These are phyloP conservation scores for Collichthys lucidus DNA, from an alignment of 2,113 vertebrate genomes.

Conservation along the genomic window DNA sequence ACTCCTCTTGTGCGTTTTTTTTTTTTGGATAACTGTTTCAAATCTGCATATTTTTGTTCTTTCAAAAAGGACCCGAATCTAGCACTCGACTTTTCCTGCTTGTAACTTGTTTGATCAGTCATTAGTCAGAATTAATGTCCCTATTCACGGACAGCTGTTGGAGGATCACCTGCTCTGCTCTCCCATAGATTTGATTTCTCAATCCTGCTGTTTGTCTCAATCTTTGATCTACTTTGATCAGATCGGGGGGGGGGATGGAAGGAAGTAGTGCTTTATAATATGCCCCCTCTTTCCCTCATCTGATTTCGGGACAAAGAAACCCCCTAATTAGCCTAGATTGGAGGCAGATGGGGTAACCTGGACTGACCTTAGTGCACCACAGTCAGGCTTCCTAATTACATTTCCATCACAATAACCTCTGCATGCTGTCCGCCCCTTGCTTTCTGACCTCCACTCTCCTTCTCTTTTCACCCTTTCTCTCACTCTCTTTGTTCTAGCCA, in stretches of 20 bases:
- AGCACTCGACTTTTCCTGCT: background rate
- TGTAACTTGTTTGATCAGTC: slow-evolving; percentile 2
- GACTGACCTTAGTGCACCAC: slow-evolving; percentile 79
- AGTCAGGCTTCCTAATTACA: slow-evolving; percentile 82
- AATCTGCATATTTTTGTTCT: background rate
- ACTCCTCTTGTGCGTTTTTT: background rate
- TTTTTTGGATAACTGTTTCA: background rate
- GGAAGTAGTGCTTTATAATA: slow-evolving; percentile 76
- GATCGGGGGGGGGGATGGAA: slow-evolving; percentile 31
- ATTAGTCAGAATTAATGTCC: slow-evolving; percentile 35
- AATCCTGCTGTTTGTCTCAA: slow-evolving; percentile 64
- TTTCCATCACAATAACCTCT: slow-evolving; percentile 89
- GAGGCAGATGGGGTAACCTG: slow-evolving; percentile 87
- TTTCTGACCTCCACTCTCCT: slow-evolving; percentile 85
- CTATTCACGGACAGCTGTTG: slow-evolving; percentile 56
- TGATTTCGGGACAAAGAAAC: slow-evolving; percentile 84
- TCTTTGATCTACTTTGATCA: slow-evolving; percentile 80
- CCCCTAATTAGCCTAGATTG: slow-evolving; percentile 85
- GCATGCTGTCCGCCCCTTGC: slow-evolving; percentile 81
- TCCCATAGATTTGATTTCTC: slow-evolving; percentile 60
- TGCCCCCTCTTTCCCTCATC: slow-evolving; percentile 68
- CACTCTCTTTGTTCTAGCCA: slow-evolving; percentile 75
- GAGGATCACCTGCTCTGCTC: slow-evolving; percentile 63
- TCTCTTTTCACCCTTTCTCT: slow-evolving; percentile 73
- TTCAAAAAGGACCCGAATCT: slow-evolving; percentile 9